These are phyloP conservation scores for Myodes glareolus DNA, from an alignment of 2,113 vertebrate species.

Conservation along the genomic window DNA sequence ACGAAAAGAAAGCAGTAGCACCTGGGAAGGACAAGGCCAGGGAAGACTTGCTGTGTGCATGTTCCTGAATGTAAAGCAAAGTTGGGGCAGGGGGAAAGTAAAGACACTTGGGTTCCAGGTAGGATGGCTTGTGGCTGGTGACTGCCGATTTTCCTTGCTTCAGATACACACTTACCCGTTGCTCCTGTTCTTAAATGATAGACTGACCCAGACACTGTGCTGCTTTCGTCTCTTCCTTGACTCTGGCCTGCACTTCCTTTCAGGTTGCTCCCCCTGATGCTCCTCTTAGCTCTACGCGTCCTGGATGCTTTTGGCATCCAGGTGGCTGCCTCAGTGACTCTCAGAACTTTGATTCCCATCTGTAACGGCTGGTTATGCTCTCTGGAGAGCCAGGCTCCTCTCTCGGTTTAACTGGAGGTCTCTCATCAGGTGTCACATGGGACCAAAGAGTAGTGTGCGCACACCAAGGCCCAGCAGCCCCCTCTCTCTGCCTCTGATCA, in stretches of 20 bases:
- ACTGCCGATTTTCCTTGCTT: neutral
- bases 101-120: neutral
- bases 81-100: neutral
- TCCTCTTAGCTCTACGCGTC: neutral
- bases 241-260: neutral
- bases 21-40: neutral
- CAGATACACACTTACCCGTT: too few relatives aligned
- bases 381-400: neutral
- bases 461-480: neutral
- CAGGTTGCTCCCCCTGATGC: neutral
- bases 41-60: neutral
- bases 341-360: neutral
- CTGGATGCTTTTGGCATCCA: neutral
- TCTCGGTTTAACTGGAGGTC: neutral
- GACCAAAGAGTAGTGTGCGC: neutral
- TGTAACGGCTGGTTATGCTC: neutral
- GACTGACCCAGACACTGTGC: accelerated
- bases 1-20: neutral
- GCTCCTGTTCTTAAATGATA: neutral
- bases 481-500: accelerated
- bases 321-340: neutral
- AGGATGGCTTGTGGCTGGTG: neutral
- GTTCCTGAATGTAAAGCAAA: too few relatives aligned
- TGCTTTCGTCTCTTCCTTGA: neutral
- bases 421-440: neutral